Evolutionary conservation across 2,797 vertebrate genomes (phyloP), one percentile per base, ranked within the genome.

Genomic region (Spea hammondii): DNA sequence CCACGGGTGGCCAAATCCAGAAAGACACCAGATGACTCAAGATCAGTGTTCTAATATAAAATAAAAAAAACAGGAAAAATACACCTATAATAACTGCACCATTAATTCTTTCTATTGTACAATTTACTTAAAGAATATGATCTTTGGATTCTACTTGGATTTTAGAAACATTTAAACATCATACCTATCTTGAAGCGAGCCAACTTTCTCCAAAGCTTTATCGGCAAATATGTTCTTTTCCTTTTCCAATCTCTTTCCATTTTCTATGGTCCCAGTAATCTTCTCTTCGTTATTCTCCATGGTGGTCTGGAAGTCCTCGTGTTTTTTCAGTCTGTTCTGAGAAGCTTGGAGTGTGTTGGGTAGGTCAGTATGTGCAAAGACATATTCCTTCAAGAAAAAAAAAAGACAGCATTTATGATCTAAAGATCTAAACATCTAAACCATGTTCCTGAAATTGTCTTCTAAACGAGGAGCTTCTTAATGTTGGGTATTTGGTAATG

Each of bases 211-310:
- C 0, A 91, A 84, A 65, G 99, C 90, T 84, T 95, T 98, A 78
- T 91, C 91, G 0, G 94, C 83, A 77, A 96, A 96, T 85, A 96
- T 90, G 85, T 98, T 99, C 55, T 88, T 90, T 60, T 92, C 90
- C 2, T 93, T 89, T 78, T 96, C 89, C 83, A 99, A 92, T 54
- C 91, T 91, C 86, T 90, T 92, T 68, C 97, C 97, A 0, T 82
- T 78, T 71, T 88, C 88, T 83, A 96, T 85, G 5, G 88, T 89
- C 65, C 90, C 89, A 0, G 90, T 87, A 12, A 99, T 92, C 83
- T 98, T 99, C 82, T 98, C 93, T n/a, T 91, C 86, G 4, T 94
- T 97, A 87, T 92, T 94, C 77, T 95, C 93, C 95, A 99, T 92
- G 72, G 92, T 88, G 65, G 86, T 84, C 5, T 91, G 74, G 83